Base-by-base conservation (phyloP, 2,113 vertebrate species). In the Labeo catla region DNA sequence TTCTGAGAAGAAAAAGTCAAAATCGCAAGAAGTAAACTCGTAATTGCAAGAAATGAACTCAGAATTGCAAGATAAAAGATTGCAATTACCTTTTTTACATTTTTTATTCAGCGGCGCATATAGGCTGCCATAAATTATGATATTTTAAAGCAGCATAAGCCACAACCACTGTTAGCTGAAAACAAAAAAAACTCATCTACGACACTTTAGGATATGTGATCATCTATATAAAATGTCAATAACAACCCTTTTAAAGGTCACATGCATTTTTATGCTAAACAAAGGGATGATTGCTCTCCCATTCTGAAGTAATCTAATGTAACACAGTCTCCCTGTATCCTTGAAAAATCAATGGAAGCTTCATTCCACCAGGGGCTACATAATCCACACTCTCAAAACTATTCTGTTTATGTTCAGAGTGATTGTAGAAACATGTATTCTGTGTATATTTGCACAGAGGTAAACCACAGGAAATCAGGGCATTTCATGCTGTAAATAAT, bases 401-500 rank as follows among this genome's bases (percentile, higher is more conserved):
- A 61, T 54, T 45, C 19, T 59, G 39, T 15, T 79, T 45, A 80
- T 61, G 34, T 80, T 80, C 0, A 66, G 21, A 15, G 43, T 66
- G 79, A 65, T 49, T 79, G 52, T 7, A n/a, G 59, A 65, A 65
- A 65, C 11, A 8, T 12, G 45, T 11, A 3, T n/a, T 23, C 11
- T 2, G 3, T 50, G 10, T 28, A 4, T 34, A 15, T 76, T 28
- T 50, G 39, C 39, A 19, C 5, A 8, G 10, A 65, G 23, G 10
- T 8, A 80, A 47, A n/a, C 16, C 43, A n/a, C 9, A 21, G 39
- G 39, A 74, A 65, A 65, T 23, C 61, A 2, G 13, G 28, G 43
- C 63, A 61, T 43, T 74, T 72, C 43, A 39, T 12, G 45, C 63
- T 23, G 34, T n/a, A 8, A 52, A 80, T 81, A 74, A 83, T 34